Base-by-base conservation (phyloP, 2,888 invertebrate species). In the Cantharis lateralis region DNA sequence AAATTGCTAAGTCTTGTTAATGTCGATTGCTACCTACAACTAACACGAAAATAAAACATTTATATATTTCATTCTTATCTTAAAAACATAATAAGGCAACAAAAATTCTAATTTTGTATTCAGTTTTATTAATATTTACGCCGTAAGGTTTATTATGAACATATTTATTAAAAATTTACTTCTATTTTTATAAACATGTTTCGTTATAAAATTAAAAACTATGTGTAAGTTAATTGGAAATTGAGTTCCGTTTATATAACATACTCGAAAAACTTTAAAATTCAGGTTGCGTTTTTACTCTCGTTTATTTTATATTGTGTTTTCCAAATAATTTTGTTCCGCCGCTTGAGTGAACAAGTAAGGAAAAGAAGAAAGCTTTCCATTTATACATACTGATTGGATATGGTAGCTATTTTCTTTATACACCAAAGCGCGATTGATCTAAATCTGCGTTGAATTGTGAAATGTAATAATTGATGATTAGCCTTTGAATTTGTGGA, bases 391-490 rank as follows among this genome's bases (percentile, higher is more conserved):
- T 70, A 68, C 77, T 74, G 77, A 77, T 77, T 77, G 76, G 76
- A 81, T 81, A 80, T 80, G 77, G 78, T 80, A 78, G 73, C 79
- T 73, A 76, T 79, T 80, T 78, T 76, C 75, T 74, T 75, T 75
- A 71, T 76, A 75, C 68, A 78, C 78, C 78, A 71, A 72, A 74
- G 73, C 79, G 79, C 79, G 75, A 81, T 80, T 77, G 77, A 80
- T 80, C 79, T 81, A 79, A 80, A 81, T 81, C 80, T 80, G 78
- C 75, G 76, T 76, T 74, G 78, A 80, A 80, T 80, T 78, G 78
- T 73, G 78, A 62, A 71, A 80, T 79, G 81, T 81, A 81, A 81
- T 81, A 81, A 81, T 81, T 81, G 80, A 81, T 81, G 81, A 78
- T 79, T 80, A 79, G 79, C 79, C 75, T 78, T 79, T 75, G 76